Base-by-base conservation (phyloP, 2,797 vertebrate species). In the Coranthus polyacanthus region DNA sequence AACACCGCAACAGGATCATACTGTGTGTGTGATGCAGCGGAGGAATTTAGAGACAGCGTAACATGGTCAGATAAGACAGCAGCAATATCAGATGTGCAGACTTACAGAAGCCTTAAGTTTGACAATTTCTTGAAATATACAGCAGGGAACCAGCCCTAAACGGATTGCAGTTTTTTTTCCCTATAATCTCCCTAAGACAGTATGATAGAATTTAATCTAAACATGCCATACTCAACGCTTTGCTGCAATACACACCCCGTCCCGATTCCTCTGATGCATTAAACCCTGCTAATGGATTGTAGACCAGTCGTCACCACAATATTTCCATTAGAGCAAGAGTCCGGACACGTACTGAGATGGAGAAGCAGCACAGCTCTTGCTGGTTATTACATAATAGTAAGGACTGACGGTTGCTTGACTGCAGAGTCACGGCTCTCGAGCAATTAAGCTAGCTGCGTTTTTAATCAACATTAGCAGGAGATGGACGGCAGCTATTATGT, bases 371-470 rank as follows among this genome's bases (percentile, higher is more conserved):
- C 42, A 51, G 38, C 15, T 5, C 9, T 15, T 34, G 6, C 38
- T 32, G 20, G 36, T 73, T 77, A 79, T 88, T 88, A 81, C 84
- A 81, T 87, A 85, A 89, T 57, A 68, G 26, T 45, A 81, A 50
- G 44, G 69, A 59, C 22, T 41, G 29, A 52, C 29, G 38, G 38
- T 41, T 41, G 67, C 52, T 41, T 10, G 20, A 51, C 72, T 59
- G 72, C 68, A 39, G 51, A 77, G 79, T 61, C 64, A 67, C 59
- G 10, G 43, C 67, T 73, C 66, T 77, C 58, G 68, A 77, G 76
- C 76, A 70, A 52, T 60, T 39, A 50, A 18, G 82, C 78, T 74
- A 89, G 42, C 70, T 29, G 55, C 36, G 10, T 32, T 50, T 29
- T 53, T 42, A 22, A 56, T 55, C n/a, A 54, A 44, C 16, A 65